Evolutionary conservation across 1,140 invertebrate species (phyloP), one percentile per base, ranked within the genome.

Genomic region (Zaprionus ornatus): DNA sequence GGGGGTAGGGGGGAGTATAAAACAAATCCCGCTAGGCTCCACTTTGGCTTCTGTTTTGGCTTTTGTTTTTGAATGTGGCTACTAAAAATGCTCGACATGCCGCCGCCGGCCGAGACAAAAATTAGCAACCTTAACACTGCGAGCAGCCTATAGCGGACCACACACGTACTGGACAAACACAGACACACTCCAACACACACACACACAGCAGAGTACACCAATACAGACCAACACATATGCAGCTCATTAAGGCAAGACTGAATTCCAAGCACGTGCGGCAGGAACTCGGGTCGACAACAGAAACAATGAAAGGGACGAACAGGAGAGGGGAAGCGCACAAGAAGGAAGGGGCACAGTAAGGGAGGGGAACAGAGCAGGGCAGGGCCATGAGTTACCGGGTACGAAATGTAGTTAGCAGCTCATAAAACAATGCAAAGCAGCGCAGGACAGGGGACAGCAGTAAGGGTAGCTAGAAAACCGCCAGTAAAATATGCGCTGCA

Each of bases 361-460:
- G 37, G n/a, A 3, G 13, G 37, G 42, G 15, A 15, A n/a, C 17
- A 4, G 21, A 50, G 15, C 55, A 42, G 12, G 9, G 29, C 62
- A 79, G 40, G 21, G 12, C 6, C 32, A 42, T 60, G 17, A 32
- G 68, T 55, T 77, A 42, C 83, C 83, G 65, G 71, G 64, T 72
- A 71, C 75, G 71, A 74, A 81, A 81, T 68, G 84, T 88, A 87
- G 84, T 87, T 87, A 87, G 84, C 84, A 87, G 84, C 84, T 87
- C 84, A 87, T 87, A 87, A 87, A 87, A 88, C 84, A 88, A 87
- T 78, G 84, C 74, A 65, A 60, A 62, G 45, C 23, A 52, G 23
- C 15, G 50, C 37, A 50, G 15, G 23, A 76, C 27, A 64, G 25
- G 50, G 35, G 15, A 52, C 17, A n/a, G 23, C 1, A 27, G 35